Evolutionary conservation across 1,140 invertebrate species (phyloP).

Genomic region (Drosophila nebulosa): DNA sequence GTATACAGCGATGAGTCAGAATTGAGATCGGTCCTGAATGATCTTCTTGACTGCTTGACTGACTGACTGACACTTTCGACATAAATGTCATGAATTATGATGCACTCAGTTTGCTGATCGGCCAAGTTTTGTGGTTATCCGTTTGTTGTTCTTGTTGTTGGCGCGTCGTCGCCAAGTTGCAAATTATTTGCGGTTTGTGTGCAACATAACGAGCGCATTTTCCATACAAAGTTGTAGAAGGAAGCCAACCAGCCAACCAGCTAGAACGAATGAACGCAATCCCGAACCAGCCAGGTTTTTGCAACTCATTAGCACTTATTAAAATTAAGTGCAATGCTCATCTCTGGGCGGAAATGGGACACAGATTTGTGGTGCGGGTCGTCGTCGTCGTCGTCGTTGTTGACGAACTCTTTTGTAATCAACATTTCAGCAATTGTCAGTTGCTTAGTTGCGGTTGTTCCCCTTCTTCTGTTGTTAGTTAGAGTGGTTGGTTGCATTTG

Average conservation of each 20-base stretch:
- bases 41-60: constrained; percentile 26
- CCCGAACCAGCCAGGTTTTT: constrained; percentile 27
- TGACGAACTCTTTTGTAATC: constrained; percentile 45
- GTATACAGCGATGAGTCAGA: constrained; percentile 39
- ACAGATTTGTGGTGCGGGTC: constrained; percentile 41
- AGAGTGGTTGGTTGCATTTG: no score
- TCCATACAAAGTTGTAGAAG: constrained; percentile 59
- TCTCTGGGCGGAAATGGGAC: constrained; percentile 36
- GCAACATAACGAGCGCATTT: constrained; percentile 60
- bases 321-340: constrained; percentile 51
- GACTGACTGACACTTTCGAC: constrained; percentile 25
- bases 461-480: no score
- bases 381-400: constrained; percentile 43
- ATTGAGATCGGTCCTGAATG: constrained; percentile 3
- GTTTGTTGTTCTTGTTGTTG: constrained; percentile 3
- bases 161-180: constrained; percentile 34
- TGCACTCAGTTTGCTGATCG: constrained; percentile 31
- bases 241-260: constrained; percentile 18
- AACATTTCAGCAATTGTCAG: constrained; percentile 70
- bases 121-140: constrained; percentile 37
- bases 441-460: constrained; percentile 24
- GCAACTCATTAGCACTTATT: constrained; percentile 79
- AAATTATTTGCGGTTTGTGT: constrained; percentile 52
- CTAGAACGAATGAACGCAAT: constrained; percentile 19
- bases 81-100: constrained; percentile 72